phyloP scores from a whole-genome alignment of 2,888 invertebrate species.

The Acheta domesticus region DNA sequence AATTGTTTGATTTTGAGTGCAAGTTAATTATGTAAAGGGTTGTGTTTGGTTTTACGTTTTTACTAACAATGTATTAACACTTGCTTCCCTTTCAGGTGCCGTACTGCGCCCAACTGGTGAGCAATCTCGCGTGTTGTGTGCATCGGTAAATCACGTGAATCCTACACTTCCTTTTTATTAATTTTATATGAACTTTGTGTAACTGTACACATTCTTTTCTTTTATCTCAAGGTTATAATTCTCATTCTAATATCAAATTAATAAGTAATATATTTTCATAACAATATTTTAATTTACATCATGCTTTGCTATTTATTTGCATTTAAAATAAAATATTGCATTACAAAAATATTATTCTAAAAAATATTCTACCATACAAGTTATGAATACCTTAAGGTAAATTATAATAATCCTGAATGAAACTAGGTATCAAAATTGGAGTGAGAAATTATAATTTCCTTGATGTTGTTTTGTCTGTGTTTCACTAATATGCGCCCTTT shows the following conservation, averaged over 20 bases:
- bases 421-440: too few relatives aligned
- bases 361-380: too few relatives aligned
- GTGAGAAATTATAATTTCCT: too few relatives aligned
- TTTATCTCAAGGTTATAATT: neutral
- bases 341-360: too few relatives aligned
- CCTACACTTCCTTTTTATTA: slow-evolving; percentile 41
- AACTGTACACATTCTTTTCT: neutral
- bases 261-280: neutral
- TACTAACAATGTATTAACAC: slow-evolving; percentile 52
- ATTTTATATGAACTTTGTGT: slow-evolving; percentile 25
- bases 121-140: slow-evolving; percentile 93
- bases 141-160: slow-evolving; percentile 76
- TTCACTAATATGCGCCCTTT: too few relatives aligned
- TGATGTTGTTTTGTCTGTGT: too few relatives aligned
- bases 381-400: too few relatives aligned
- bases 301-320: neutral
- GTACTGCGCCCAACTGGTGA: slow-evolving; percentile 91
- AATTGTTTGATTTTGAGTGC: too few relatives aligned
- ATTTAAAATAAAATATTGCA: too few relatives aligned
- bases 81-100: slow-evolving; percentile 70
- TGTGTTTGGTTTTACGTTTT: slow-evolving; percentile 28
- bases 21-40: neutral
- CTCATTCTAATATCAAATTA: neutral
- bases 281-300: neutral
- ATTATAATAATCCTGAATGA: too few relatives aligned